Evolutionary conservation across 1,140 invertebrate species (phyloP).

Genomic region (Cotesia chilonis): DNA sequence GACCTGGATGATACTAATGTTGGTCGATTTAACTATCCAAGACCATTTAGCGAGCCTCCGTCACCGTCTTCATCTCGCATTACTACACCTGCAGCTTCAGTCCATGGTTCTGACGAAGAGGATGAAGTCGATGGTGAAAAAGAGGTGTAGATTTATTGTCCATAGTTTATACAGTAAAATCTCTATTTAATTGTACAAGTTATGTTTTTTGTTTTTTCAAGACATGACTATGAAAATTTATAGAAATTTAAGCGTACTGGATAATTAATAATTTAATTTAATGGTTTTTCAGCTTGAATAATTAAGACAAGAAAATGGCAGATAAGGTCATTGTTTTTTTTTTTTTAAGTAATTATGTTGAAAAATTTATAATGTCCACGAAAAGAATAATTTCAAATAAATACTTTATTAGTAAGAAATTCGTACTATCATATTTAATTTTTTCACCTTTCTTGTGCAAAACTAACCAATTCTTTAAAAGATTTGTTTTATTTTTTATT

Average conservation of each 20-base stretch:
- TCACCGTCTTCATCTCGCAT: constrained; percentile 76
- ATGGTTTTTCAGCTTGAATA: constrained; percentile 39
- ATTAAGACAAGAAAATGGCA: constrained; percentile 38
- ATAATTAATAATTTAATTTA: constrained; percentile 1
- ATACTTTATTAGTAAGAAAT: too few relatives aligned
- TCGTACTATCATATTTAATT: too few relatives aligned
- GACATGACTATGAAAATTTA: too few relatives aligned
- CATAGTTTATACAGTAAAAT: background rate
- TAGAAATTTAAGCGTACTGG: background rate
- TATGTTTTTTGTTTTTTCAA: too few relatives aligned
- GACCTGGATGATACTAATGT: constrained; percentile 73
- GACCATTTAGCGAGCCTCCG: constrained; percentile 92
- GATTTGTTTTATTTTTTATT: too few relatives aligned
- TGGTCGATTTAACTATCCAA: constrained; percentile 83
- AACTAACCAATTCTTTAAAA: too few relatives aligned
- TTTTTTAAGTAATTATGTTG: too few relatives aligned
- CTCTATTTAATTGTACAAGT: background rate
- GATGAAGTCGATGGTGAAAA: constrained; percentile 63
- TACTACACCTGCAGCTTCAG: constrained; percentile 89
- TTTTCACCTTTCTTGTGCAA: too few relatives aligned
- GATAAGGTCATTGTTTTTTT: constrained; percentile 25
- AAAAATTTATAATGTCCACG: too few relatives aligned
- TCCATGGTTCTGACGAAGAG: constrained; percentile 85
- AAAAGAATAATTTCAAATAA: too few relatives aligned
- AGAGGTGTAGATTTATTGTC: constrained; percentile 38